Percentiles rank a stretch among this genome's conserved stretches.
These are phyloP conservation scores for Acanthisitta chloris DNA, from an alignment of 2,113 vertebrate species.

Conservation along the genomic window DNA sequence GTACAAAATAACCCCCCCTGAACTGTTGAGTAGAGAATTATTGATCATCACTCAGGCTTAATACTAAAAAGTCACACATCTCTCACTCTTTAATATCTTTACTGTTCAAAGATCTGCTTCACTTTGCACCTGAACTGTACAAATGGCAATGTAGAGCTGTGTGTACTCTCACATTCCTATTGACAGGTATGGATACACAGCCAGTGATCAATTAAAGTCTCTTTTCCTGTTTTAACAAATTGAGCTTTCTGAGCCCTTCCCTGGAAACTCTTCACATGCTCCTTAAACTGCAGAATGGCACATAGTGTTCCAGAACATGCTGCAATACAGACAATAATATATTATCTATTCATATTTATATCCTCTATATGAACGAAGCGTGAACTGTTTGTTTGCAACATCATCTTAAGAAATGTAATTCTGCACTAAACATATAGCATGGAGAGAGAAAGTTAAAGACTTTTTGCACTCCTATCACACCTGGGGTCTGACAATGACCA, in stretches of 20 bases:
- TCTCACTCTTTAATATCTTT: background rate
- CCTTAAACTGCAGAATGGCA: background rate
- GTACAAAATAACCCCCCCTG: background rate
- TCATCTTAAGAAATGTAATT: background rate
- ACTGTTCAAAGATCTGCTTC: background rate
- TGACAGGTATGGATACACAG: background rate
- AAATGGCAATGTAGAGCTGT: background rate
- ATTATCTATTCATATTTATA: background rate
- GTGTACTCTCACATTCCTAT: background rate
- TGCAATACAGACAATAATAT: background rate
- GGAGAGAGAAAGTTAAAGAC: background rate
- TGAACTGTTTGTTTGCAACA: background rate
- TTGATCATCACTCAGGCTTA: background rate
- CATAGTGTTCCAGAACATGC: background rate
- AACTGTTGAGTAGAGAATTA: background rate
- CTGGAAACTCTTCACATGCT: background rate
- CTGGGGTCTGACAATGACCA: background rate
- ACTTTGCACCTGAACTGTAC: background rate
- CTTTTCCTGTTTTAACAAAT: background rate
- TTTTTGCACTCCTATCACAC: background rate
- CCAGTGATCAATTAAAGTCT: background rate
- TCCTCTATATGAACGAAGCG: background rate
- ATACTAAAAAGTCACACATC: background rate
- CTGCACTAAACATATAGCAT: background rate
- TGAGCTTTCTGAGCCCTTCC: background rate